Base-by-base conservation (phyloP, 2,113 vertebrate species). In the Pionites leucogaster region DNA sequence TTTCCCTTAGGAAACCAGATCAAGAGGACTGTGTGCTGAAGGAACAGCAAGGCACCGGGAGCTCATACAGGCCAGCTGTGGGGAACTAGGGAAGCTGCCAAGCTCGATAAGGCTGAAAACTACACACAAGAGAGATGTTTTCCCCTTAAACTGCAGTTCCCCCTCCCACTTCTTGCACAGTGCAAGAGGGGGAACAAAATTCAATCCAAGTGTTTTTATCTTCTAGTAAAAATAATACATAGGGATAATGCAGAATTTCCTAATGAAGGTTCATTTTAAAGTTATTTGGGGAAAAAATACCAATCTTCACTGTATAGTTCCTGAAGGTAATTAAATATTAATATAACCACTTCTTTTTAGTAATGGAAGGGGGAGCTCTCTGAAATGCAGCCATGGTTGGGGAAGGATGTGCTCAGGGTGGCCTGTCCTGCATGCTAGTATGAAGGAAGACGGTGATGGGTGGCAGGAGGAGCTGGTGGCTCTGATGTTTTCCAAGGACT, bases 21-120 rank as follows among this genome's bases (percentile, higher is more conserved):
- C 41, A 35, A 78, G 55, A 47, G 49, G 67, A 42, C 39, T 42
- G 31, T 15, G 53, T 60, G 72, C 78, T 1, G 10, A 49, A 33
- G 25, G n/a, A 70, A 31, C 4, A 6, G 59, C 20, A 27, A 67
- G 84, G 83, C 81, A 65, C 28, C 31, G n/a, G 49, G 46, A 88
- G 69, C 69, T 74, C 0, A 0, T 6, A 17, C 44, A 67, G 49
- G n/a, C 37, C 14, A 23, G 23, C 49, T 2, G 1, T 6, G 35
- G 63, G 62, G 71, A 69, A 27, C 35, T 4, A 46, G 18, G 44
- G 82, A 80, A 81, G 49, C 35, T 80, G 67, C 72, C 71, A 53
- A 25, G 52, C 49, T 86, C 44, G 33, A 9, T 62, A 52, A 84
- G 37, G 57, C 82, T 85, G 47, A 62, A 88, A 88, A 55, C 23